These are phyloP conservation scores for Dorcus hopei DNA, from an alignment of 2,888 invertebrate genomes.

Conservation along the genomic window DNA sequence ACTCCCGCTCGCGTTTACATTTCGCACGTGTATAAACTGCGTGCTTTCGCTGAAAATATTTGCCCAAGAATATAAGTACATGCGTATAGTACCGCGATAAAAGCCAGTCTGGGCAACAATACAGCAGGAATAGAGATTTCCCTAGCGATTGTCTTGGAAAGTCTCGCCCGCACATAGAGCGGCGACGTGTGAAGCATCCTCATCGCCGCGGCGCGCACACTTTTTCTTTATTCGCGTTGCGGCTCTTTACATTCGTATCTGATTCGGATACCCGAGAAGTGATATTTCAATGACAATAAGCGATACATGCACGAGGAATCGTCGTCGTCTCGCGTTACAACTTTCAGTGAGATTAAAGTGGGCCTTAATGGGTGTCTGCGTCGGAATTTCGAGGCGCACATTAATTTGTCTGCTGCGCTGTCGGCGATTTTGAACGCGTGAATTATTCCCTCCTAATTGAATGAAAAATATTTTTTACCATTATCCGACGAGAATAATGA, in stretches of 20 bases:
- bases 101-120: slow-evolving; percentile 26
- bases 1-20: not conserved
- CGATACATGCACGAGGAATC: slow-evolving; percentile 15
- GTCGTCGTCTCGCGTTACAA: slow-evolving; percentile 20
- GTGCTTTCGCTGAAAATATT: slow-evolving; percentile 15
- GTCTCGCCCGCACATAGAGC: slow-evolving; percentile 21
- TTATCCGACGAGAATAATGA: too few relatives aligned
- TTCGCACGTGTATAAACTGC: not conserved
- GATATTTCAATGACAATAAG: slow-evolving; percentile 28
- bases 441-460: not conserved
- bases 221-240: slow-evolving; percentile 4
- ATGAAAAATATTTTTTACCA: not conserved
- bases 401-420: not conserved
- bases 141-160: slow-evolving; percentile 26
- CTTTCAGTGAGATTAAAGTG: slow-evolving; percentile 24
- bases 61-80: slow-evolving; percentile 14
- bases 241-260: slow-evolving; percentile 13
- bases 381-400: not conserved
- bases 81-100: slow-evolving; percentile 16
- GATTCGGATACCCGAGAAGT: slow-evolving; percentile 24
- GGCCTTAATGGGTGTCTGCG: not conserved
- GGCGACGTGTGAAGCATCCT: slow-evolving; percentile 25
- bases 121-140: slow-evolving; percentile 28
- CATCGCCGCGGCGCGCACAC: slow-evolving; percentile 13
- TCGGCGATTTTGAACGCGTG: not conserved